A percentile compares a stretch with the other conserved stretches of the same genome.
Conservation (phyloP, 2,797 vertebrate genomes). For the Pristis pectinata region DNA sequence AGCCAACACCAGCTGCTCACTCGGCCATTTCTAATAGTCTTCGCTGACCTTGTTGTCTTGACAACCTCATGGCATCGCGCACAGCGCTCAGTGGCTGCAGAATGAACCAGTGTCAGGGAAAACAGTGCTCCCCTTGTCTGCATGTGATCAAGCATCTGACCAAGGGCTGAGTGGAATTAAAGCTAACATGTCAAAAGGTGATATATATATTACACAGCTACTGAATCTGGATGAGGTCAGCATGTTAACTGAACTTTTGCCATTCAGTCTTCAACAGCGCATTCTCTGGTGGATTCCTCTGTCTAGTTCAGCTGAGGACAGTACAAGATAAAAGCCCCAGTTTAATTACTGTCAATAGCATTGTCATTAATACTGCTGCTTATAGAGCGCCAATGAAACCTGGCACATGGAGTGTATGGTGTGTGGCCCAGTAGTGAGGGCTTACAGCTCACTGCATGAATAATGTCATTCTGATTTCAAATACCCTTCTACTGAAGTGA, state of each 20-base stretch:
- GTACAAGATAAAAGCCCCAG: conserved; percentile 13
- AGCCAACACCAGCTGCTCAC: conserved; percentile 60
- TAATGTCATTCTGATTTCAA: neutral
- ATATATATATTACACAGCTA: conserved; percentile 52
- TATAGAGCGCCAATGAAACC: neutral
- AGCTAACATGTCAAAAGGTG: conserved; percentile 53
- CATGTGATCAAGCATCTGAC: conserved; percentile 48
- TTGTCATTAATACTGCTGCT: neutral
- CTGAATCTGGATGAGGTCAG: conserved; percentile 54
- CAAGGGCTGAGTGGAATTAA: conserved; percentile 62
- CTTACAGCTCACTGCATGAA: neutral
- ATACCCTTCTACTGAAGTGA: neutral
- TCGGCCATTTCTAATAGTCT: conserved; percentile 61
- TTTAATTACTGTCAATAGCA: conserved; percentile 24
- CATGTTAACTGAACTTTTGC: conserved; percentile 41
- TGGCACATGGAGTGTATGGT: neutral
- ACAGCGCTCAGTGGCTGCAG: conserved; percentile 52
- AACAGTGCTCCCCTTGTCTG: conserved; percentile 43
- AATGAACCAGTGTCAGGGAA: conserved; percentile 35
- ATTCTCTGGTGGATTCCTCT: neutral
- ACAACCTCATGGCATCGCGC: conserved; percentile 54
- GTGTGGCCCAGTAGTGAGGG: neutral
- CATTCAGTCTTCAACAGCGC: conserved; percentile 4
- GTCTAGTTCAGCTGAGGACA: neutral
- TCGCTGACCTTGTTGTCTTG: conserved; percentile 58